Evolutionary conservation across 1,140 invertebrate genomes (phyloP).

Genomic region (Scylla paramamosain): DNA sequence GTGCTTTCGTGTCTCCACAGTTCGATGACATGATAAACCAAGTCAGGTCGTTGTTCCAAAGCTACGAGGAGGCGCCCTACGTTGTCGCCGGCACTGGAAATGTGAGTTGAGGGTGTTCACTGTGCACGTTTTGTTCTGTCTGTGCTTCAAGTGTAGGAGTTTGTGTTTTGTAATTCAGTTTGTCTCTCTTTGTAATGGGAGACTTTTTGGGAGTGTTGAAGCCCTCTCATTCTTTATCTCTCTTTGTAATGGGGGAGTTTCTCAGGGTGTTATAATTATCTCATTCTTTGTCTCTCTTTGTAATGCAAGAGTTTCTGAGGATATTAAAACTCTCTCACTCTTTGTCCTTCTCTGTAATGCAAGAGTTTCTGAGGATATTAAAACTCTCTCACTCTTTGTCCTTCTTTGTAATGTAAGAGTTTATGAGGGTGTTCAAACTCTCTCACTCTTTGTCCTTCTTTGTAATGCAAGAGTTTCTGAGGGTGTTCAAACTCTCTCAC

Average conservation of each 20-base stretch:
- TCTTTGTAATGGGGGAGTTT: background rate
- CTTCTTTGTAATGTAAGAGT: no score
- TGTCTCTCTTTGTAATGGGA: background rate
- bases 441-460: no score
- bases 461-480: no score
- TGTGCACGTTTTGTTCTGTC: background rate
- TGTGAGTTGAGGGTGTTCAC: background rate
- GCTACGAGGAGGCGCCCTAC: constrained; percentile 26
- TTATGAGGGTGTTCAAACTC: no score
- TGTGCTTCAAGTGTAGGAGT: no score
- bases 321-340: no score
- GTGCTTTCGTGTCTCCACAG: background rate
- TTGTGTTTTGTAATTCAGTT: background rate
- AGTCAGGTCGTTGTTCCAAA: background rate
- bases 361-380: no score
- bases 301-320: background rate
- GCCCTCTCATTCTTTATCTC: no score
- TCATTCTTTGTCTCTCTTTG: background rate
- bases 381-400: no score
- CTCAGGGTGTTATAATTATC: background rate
- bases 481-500: no score
- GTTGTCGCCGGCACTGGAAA: background rate
- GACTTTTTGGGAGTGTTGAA: background rate
- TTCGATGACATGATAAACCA: background rate
- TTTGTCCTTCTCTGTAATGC: no score